Conservation (phyloP, 2,888 invertebrate genomes). For the Drosophila quinaria region DNA sequence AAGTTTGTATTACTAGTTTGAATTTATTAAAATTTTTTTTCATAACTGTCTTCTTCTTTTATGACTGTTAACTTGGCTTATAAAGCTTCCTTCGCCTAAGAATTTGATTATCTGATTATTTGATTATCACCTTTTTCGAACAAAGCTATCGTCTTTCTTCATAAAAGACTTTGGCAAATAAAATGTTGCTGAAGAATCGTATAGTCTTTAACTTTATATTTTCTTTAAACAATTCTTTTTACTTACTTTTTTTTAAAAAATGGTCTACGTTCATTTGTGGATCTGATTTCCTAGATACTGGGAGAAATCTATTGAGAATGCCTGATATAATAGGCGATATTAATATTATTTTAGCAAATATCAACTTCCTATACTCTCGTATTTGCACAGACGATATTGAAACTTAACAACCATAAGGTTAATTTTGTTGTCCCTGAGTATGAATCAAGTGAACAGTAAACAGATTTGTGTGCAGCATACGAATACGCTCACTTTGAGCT, state of each 20-base stretch:
- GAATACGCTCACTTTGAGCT: constrained; percentile 7
- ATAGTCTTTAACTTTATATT: background rate
- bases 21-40: too few relatives aligned
- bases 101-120: too few relatives aligned
- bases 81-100: too few relatives aligned
- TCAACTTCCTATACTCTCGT: too few relatives aligned
- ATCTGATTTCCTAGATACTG: too few relatives aligned
- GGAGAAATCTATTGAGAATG: background rate
- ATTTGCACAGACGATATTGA: background rate
- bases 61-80: too few relatives aligned
- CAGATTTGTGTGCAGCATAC: background rate
- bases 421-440: background rate
- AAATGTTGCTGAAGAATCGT: background rate
- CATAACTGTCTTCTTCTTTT: too few relatives aligned
- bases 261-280: too few relatives aligned
- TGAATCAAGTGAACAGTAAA: background rate
- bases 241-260: background rate
- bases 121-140: background rate
- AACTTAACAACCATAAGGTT: background rate
- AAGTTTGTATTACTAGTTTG: too few relatives aligned
- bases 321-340: background rate
- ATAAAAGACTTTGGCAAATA: background rate
- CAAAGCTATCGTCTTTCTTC: background rate
- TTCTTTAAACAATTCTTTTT: background rate
- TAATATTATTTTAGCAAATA: background rate